Evolutionary conservation across 1,140 invertebrate genomes (phyloP).

Genomic region (Dendrolimus kikuchii): DNA sequence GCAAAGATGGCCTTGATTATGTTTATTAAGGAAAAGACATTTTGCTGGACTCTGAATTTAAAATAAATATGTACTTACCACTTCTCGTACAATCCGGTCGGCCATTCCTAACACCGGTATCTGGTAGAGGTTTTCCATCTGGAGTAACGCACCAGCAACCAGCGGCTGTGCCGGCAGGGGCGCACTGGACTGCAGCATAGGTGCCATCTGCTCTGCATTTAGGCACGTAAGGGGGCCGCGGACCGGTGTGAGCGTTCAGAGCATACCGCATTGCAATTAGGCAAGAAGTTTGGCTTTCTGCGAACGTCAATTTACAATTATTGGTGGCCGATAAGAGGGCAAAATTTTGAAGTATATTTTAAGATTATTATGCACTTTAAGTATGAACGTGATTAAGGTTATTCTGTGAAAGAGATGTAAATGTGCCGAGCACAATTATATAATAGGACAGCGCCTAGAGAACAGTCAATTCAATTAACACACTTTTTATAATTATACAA

Average conservation of each 20-base stretch:
- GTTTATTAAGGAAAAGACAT: too few relatives aligned
- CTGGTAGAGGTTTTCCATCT: constrained; percentile 83
- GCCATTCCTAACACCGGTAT: constrained; percentile 79
- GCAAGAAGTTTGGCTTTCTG: constrained; percentile 56
- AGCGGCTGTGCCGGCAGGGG: constrained; percentile 78
- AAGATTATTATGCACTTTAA: too few relatives aligned
- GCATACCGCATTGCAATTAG: constrained; percentile 48
- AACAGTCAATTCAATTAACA: too few relatives aligned
- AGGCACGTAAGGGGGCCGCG: constrained; percentile 72
- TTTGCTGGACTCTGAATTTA: background rate
- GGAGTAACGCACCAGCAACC: constrained; percentile 86
- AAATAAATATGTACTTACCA: constrained; percentile 34
- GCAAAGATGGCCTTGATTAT: too few relatives aligned
- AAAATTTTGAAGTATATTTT: too few relatives aligned
- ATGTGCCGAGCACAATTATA: too few relatives aligned
- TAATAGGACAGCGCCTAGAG: too few relatives aligned
- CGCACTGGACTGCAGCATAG: constrained; percentile 89
- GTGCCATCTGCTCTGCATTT: constrained; percentile 86
- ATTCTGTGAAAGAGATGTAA: too few relatives aligned
- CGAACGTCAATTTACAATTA: background rate
- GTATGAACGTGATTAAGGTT: too few relatives aligned
- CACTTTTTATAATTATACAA: too few relatives aligned
- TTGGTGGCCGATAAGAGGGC: too few relatives aligned
- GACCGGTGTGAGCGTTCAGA: constrained; percentile 39
- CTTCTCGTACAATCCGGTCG: constrained; percentile 78